Evolutionary conservation across 2,888 invertebrate genomes (phyloP).

Genomic region (Priocnemis perturbator): DNA sequence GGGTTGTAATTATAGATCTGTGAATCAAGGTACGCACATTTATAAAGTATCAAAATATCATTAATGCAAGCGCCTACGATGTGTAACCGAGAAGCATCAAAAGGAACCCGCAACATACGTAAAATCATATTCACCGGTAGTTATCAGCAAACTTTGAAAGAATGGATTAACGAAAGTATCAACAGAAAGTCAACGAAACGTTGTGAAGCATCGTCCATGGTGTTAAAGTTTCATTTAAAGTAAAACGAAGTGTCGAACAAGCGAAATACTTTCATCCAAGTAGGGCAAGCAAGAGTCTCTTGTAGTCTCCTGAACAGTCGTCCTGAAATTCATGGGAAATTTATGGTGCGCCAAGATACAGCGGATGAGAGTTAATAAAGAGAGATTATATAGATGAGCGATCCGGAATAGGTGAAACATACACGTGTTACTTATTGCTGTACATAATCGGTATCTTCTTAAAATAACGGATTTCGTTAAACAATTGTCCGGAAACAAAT

Average conservation of each 20-base stretch:
- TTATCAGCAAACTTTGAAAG: slow-evolving; percentile 20
- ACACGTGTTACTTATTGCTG: too few relatives aligned
- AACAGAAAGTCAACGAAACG: slow-evolving; percentile 17
- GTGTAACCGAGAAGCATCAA: too few relatives aligned
- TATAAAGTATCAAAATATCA: slow-evolving; percentile 1
- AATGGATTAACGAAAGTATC: slow-evolving; percentile 27
- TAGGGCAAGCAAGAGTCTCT: slow-evolving; percentile 87
- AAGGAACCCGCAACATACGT: slow-evolving; percentile 5
- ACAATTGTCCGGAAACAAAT: too few relatives aligned
- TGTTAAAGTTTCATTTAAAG: slow-evolving; percentile 39
- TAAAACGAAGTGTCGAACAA: slow-evolving; percentile 41
- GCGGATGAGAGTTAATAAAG: background rate
- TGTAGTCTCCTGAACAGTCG: slow-evolving; percentile 92
- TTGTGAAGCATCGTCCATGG: slow-evolving; percentile 25
- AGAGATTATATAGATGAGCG: slow-evolving; percentile 23
- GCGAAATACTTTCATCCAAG: slow-evolving; percentile 73
- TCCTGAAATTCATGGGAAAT: slow-evolving; percentile 79
- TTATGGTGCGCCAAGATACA: slow-evolving; percentile 30
- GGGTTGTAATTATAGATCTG: background rate
- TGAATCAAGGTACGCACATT: background rate
- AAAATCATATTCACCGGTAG: slow-evolving; percentile 37
- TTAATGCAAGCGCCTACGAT: too few relatives aligned
- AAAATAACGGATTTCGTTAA: too few relatives aligned
- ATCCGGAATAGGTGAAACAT: background rate
- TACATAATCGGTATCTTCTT: too few relatives aligned